Conservation (phyloP, 2,797 vertebrate genomes). For the Oreortyx pictus region DNA sequence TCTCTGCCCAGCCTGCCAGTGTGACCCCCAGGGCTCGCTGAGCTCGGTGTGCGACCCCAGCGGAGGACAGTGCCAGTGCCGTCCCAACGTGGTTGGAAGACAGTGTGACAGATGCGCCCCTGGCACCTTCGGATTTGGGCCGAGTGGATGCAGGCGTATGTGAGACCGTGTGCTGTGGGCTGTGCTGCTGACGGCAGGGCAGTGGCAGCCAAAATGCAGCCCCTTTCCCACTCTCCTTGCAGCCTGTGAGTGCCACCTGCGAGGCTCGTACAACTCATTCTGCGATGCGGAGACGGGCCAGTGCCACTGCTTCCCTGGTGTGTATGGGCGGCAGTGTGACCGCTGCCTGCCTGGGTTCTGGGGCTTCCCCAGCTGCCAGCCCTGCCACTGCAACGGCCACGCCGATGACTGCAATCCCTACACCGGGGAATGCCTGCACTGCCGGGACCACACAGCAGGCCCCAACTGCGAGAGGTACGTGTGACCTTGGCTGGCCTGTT, state of each 20-base stretch:
- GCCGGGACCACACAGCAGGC: conserved; percentile 88
- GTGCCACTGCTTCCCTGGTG: conserved; percentile 88
- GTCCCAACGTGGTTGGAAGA: conserved; percentile 89
- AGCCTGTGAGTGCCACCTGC: conserved; percentile 90
- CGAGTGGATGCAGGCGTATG: conserved; percentile 92
- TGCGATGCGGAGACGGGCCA: conserved; percentile 89
- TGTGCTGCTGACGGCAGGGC: neutral
- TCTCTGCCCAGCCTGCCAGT: conserved; percentile 87
- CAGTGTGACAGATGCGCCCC: conserved; percentile 91
- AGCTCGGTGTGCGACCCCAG: conserved; percentile 92
- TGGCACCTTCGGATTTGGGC: conserved; percentile 92
- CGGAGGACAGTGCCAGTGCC: conserved; percentile 94
- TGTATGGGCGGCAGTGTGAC: conserved; percentile 89
- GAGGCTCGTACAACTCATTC: conserved; percentile 86
- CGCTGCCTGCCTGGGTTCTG: conserved; percentile 92
- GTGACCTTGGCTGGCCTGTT: neutral
- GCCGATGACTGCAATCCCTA: conserved; percentile 84
- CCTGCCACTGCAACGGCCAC: conserved; percentile 92
- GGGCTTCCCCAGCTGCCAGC: conserved; percentile 93
- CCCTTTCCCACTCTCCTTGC: neutral
- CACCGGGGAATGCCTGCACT: conserved; percentile 87
- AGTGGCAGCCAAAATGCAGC: neutral
- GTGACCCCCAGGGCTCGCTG: conserved; percentile 94
- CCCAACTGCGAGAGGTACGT: conserved; percentile 91
- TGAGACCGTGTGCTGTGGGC: neutral